Percentiles rank a stretch among this genome's conserved stretches.
These are phyloP conservation scores for Catocala fraxini DNA, from an alignment of 2,888 invertebrate species.

Conservation along the genomic window DNA sequence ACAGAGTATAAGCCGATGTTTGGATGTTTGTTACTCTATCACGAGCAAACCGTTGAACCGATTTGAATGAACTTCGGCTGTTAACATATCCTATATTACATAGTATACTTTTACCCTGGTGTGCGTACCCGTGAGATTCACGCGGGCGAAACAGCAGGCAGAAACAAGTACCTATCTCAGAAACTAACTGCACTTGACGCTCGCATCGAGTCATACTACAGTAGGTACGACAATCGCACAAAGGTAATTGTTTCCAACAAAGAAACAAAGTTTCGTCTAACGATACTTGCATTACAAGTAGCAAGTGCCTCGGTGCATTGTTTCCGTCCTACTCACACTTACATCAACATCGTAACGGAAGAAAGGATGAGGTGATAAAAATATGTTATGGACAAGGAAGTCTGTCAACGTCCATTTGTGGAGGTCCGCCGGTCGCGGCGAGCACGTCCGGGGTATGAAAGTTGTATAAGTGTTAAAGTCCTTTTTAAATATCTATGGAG, in stretches of 20 bases:
- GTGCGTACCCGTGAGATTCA: too few relatives aligned
- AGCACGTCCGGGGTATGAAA: constrained; percentile 50
- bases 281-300: constrained; percentile 48
- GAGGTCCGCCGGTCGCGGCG: constrained; percentile 43
- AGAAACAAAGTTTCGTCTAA: constrained; percentile 43
- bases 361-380: constrained; percentile 29
- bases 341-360: not conserved
- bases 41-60: too few relatives aligned
- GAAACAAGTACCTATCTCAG: too few relatives aligned
- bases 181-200: too few relatives aligned
- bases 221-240: not conserved
- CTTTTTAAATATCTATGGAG: constrained; percentile 29
- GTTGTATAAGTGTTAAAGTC: constrained; percentile 43
- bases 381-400: constrained; percentile 51
- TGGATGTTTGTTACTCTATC: too few relatives aligned
- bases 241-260: constrained; percentile 33
- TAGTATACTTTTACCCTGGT: too few relatives aligned
- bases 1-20: too few relatives aligned
- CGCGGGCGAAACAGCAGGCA: too few relatives aligned
- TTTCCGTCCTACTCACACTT: constrained; percentile 18
- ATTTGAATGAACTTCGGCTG: too few relatives aligned
- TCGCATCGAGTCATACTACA: too few relatives aligned
- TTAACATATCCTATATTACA: too few relatives aligned
- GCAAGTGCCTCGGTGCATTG: constrained; percentile 17
- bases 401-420: constrained; percentile 63